Percentiles rank a stretch among this genome's conserved stretches.
phyloP scores from a whole-genome alignment of 2,888 invertebrate genomes.

The Scaptodrosophila latifasciaeformis region DNA sequence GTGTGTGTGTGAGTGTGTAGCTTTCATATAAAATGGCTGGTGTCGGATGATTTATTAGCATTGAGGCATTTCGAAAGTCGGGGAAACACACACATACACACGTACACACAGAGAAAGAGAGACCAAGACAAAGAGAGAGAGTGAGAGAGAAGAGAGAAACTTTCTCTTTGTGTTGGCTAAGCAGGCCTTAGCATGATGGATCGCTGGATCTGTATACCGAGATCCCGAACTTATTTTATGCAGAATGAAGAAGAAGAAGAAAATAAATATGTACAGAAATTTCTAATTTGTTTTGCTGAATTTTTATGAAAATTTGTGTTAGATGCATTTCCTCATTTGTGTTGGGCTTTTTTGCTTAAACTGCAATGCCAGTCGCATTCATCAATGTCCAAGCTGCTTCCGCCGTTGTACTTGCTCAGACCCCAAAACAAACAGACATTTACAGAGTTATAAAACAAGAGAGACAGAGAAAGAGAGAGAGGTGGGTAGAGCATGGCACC shows the following conservation, averaged over 20 bases:
- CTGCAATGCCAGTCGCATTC: slow-evolving; percentile 41
- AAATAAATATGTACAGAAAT: too few relatives aligned
- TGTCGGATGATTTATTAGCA: slow-evolving; percentile 61
- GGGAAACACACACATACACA: neutral
- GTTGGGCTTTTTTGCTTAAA: slow-evolving; percentile 22
- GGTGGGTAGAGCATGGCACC: too few relatives aligned
- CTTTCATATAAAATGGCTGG: slow-evolving; percentile 52
- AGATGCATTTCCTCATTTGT: too few relatives aligned
- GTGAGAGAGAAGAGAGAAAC: slow-evolving; percentile 34
- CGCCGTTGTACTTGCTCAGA: slow-evolving; percentile 34
- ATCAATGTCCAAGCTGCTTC: slow-evolving; percentile 61
- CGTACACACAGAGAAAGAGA: neutral
- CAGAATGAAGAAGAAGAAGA: neutral
- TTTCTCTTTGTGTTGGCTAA: slow-evolving; percentile 37
- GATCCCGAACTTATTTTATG: too few relatives aligned
- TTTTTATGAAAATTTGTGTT: too few relatives aligned
- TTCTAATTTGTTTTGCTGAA: too few relatives aligned
- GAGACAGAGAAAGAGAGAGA: too few relatives aligned
- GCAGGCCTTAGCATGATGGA: slow-evolving; percentile 40
- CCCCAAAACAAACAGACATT: slow-evolving; percentile 13
- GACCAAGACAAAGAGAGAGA: neutral
- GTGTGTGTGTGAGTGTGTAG: neutral
- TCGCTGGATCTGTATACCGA: slow-evolving; percentile 49
- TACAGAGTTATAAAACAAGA: slow-evolving; percentile 3
- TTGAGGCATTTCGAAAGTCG: slow-evolving; percentile 52